Evolutionary conservation across 2,888 invertebrate species (phyloP), one percentile per base, ranked within the genome.

Genomic region (Cephus spinipes): DNA sequence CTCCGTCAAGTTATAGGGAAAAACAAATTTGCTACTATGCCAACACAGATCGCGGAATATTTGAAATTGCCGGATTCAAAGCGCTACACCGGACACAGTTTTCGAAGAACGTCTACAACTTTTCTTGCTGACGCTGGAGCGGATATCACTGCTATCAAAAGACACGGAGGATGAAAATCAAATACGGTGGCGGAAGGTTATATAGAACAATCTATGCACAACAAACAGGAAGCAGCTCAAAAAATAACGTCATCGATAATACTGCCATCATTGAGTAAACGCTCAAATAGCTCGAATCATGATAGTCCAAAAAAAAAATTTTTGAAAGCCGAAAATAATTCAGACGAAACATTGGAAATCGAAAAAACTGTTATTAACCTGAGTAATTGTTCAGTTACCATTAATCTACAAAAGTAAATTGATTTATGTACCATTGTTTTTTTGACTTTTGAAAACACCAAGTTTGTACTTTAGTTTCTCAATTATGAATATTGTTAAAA

Each of bases 21-120:
- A 75, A 83, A 85, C 71, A 83, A 81, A 78, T 81, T 85, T 68
- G 77, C 79, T 71, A 74, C 74, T 76, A 83, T 83, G 81, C 83
- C 83, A 33, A 81, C 80, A 75, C 30, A 81, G 36, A 83, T 85
- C 40, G 84, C 85, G 34, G 75, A 33, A 55, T 84, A 76, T 78
- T 79, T 82, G 73, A 77, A 80, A 12, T 76, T 85, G 68, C 77
- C 81, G 4, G 40, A 83, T 32, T 80, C 85, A 33, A 76, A 83
- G 74, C 71, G 69, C 9, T 83, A 83, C 80, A 83, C 83, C 31
- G 83, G 82, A 23, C 83, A 84, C 77, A 74, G 68, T 74, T 82
- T 82, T 73, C 77, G 80, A 71, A 77, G 81, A 80, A 80, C 84
- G 30, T 81, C 81, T 12, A 82, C 81, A 35, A 83, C 81, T 33